These are phyloP conservation scores for Bugula neritina DNA, from an alignment of 2,888 invertebrate species.

Conservation along the genomic window DNA sequence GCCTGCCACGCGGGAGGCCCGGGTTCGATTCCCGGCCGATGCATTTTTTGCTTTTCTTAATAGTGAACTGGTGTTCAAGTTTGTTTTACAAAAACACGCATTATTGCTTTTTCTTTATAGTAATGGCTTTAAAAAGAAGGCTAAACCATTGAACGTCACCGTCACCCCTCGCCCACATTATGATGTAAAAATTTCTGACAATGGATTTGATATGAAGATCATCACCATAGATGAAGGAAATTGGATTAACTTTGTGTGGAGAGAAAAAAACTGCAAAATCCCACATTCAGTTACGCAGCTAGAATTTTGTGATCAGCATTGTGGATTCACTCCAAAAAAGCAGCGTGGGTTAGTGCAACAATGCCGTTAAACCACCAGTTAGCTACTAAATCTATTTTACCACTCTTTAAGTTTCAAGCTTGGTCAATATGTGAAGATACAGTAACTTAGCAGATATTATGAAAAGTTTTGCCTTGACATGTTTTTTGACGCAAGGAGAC, in stretches of 20 bases:
- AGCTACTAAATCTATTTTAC: neutral
- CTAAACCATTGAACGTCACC: conserved; percentile 44
- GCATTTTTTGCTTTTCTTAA: neutral
- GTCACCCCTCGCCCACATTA: conserved; percentile 44
- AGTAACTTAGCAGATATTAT: too few relatives aligned
- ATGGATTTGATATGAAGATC: conserved; percentile 49
- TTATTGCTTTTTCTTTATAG: conserved; percentile 36
- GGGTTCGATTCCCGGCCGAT: neutral
- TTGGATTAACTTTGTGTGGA: conserved; percentile 49
- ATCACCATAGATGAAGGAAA: conserved; percentile 50
- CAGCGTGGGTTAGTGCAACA: conserved; percentile 28
- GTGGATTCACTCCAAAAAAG: conserved; percentile 18
- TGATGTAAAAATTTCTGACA: conserved; percentile 43
- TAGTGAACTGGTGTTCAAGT: neutral
- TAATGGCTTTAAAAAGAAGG: conserved; percentile 40
- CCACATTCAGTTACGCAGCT: conserved; percentile 45
- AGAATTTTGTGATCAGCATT: conserved; percentile 34
- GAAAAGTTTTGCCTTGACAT: too few relatives aligned
- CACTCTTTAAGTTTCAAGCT: too few relatives aligned
- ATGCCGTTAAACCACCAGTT: neutral
- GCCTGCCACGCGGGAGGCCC: neutral
- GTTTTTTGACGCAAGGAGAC: too few relatives aligned
- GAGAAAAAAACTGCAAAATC: conserved; percentile 36
- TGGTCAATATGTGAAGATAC: too few relatives aligned
- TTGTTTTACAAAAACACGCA: neutral